Evolutionary conservation across 2,113 vertebrate species (phyloP).

Genomic region (Takifugu bimaculatus): DNA sequence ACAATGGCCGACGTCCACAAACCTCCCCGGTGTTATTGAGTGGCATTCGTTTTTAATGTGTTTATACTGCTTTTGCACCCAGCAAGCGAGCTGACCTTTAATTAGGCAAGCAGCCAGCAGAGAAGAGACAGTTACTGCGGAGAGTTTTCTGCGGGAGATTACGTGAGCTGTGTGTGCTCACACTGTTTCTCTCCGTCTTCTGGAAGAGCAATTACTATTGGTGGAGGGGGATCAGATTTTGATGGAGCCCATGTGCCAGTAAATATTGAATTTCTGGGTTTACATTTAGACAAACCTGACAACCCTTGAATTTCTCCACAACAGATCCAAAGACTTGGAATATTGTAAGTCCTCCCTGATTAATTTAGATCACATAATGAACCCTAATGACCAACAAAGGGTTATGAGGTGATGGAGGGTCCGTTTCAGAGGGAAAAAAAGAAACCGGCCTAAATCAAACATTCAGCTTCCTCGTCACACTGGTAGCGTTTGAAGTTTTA

Average conservation of each 20-base stretch:
- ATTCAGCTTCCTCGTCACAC: conserved; percentile 43
- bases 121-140: conserved; percentile 45
- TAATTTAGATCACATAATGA: too few species aligned
- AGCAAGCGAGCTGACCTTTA: conserved; percentile 60
- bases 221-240: conserved; percentile 23
- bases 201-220: conserved; percentile 44
- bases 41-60: conserved; percentile 49
- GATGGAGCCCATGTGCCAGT: conserved; percentile 26
- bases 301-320: too few species aligned
- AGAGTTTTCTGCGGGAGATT: conserved; percentile 32
- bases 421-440: neutral
- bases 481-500: conserved; percentile 63
- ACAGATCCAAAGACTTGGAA: too few species aligned
- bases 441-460: conserved; percentile 40
- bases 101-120: conserved; percentile 54
- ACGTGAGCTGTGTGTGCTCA: conserved; percentile 18
- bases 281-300: neutral
- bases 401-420: neutral
- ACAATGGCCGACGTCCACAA: conserved; percentile 6
- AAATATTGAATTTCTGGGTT: conserved; percentile 14
- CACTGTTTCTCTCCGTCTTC: conserved; percentile 16
- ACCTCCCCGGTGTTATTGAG: conserved; percentile 13
- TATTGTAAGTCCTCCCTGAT: too few species aligned
- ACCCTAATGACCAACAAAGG: too few species aligned
- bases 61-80: conserved; percentile 48